Conservation (phyloP, 2,797 vertebrate species). For the Channallabes apus region DNA sequence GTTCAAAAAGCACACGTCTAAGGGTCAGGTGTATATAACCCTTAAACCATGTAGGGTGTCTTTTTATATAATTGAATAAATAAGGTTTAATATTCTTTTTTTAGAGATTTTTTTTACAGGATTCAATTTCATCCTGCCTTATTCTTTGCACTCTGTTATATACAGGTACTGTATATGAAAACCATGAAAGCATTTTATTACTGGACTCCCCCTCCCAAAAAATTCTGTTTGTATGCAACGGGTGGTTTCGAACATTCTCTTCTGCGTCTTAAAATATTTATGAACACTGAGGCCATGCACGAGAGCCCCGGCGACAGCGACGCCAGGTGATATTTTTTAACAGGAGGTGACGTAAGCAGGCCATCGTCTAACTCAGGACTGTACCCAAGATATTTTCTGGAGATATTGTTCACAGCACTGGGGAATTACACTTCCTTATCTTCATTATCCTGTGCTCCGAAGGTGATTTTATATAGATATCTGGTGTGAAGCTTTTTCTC, state of each 20-base stretch:
- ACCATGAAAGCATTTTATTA: neutral
- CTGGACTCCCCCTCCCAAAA: neutral
- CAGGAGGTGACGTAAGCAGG: constrained; percentile 38
- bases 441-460: constrained; percentile 1
- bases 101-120: neutral
- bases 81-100: neutral
- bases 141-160: neutral
- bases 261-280: constrained; percentile 51
- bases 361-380: constrained; percentile 5
- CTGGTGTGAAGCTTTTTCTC: constrained; percentile 31
- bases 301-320: constrained; percentile 37
- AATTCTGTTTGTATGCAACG: constrained; percentile 14
- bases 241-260: constrained; percentile 32
- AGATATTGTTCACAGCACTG: constrained; percentile 18
- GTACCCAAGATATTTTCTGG: constrained; percentile 35
- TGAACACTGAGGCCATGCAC: constrained; percentile 15
- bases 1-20: neutral
- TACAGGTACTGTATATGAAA: neutral
- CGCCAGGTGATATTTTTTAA: constrained; percentile 50
- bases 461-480: neutral
- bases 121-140: neutral
- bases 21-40: neutral
- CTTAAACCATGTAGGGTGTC: neutral
- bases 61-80: neutral
- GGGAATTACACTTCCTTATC: neutral